Percentiles rank a stretch among this genome's conserved stretches.
These are phyloP conservation scores for Pentamera pediparva DNA, from an alignment of 53 echinoderm and acorn worm genomes.

Conservation along the genomic window DNA sequence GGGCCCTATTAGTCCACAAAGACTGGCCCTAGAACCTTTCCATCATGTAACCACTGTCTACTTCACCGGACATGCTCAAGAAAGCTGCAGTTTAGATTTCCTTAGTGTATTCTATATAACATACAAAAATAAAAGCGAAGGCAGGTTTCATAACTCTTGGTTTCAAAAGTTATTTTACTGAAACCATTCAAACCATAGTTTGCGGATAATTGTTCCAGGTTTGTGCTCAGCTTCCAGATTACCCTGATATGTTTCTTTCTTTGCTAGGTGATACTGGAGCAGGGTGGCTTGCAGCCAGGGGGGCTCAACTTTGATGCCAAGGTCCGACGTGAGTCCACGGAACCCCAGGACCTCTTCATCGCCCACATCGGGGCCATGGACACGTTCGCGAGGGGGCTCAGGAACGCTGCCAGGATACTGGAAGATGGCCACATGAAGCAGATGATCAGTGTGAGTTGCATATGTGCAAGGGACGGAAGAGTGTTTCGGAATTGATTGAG, in stretches of 20 bases:
- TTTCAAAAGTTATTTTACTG: no score
- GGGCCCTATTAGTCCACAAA: no score
- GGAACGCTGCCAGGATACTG: slow-evolving; percentile 67
- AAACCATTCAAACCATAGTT: no score
- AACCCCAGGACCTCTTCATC: slow-evolving; percentile 79
- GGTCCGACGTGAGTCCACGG: slow-evolving; percentile 90
- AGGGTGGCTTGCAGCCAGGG: slow-evolving; percentile 79
- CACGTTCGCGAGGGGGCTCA: slow-evolving; percentile 78
- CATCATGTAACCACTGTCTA: not conserved
- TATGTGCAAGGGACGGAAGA: no score
- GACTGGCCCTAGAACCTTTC: no score
- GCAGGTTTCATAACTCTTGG: not conserved
- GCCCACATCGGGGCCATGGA: slow-evolving; percentile 97
- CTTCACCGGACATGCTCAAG: no score
- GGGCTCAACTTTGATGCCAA: slow-evolving; percentile 99
- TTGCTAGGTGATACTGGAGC: slow-evolving; percentile 84
- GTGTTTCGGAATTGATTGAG: no score
- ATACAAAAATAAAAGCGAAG: no score
- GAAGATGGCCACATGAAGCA: slow-evolving; percentile 65
- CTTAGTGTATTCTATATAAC: no score
- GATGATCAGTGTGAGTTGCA: slow-evolving; percentile 64
- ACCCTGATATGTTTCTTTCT: not conserved
- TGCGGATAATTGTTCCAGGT: no score
- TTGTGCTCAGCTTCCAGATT: no score
- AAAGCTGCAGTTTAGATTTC: no score